Evolutionary conservation across 2,113 vertebrate species (phyloP).

Genomic region (Gallinago undulata): DNA sequence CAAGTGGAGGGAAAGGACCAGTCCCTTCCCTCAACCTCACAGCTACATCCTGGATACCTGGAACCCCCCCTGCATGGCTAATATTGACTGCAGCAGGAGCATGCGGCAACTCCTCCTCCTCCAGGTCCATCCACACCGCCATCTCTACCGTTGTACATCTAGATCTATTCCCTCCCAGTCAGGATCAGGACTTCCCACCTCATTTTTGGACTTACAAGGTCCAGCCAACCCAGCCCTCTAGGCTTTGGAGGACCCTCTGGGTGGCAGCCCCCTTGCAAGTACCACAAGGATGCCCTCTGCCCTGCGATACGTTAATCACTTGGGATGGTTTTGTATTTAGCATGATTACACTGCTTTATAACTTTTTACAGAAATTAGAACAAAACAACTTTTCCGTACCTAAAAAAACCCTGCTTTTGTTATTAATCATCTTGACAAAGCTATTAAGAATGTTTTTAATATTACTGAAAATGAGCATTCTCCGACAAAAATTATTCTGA

Average conservation of each 20-base stretch:
- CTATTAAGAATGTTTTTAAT: slow-evolving; percentile 26
- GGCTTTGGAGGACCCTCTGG: not conserved
- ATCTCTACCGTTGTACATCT: accelerated
- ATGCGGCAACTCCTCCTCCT: not conserved
- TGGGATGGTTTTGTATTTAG: not conserved
- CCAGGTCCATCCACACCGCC: not conserved
- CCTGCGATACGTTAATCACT: not conserved
- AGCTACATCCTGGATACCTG: not conserved
- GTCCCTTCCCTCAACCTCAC: not conserved
- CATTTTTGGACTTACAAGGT: accelerated
- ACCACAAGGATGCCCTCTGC: not conserved
- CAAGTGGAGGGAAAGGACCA: not conserved
- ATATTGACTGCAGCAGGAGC: not conserved
- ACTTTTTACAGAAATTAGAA: not conserved
- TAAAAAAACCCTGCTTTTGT: not conserved
- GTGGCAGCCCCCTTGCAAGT: not conserved
- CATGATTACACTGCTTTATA: not conserved
- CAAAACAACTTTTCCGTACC: not conserved
- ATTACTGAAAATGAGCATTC: not conserved
- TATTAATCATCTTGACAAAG: slow-evolving; percentile 55
- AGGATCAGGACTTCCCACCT: not conserved
- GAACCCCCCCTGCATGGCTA: accelerated
- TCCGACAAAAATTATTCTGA: not conserved
- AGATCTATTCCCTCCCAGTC: not conserved
- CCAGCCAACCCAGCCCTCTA: not conserved